These are phyloP conservation scores for Rhodinocichla rosea DNA, from an alignment of 2,113 vertebrate genomes.

Conservation along the genomic window DNA sequence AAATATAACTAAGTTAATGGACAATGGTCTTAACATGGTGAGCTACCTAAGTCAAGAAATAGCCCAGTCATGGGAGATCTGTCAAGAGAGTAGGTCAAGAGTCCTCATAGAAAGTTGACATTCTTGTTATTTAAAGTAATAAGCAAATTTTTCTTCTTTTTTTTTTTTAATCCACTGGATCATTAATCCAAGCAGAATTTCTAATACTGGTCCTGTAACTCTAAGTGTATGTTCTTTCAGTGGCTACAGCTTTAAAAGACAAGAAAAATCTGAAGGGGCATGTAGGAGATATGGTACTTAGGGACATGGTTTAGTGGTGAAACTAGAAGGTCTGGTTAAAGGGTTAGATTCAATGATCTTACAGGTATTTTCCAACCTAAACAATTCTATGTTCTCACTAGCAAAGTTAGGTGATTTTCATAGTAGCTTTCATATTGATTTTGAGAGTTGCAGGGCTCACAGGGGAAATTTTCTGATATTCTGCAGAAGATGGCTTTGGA, in stretches of 20 bases:
- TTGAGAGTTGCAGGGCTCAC: not conserved
- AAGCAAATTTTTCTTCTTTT: not conserved
- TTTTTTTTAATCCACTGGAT: not conserved
- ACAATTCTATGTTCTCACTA: not conserved
- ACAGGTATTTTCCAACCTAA: not conserved
- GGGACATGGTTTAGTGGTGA: not conserved
- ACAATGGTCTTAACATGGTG: not conserved
- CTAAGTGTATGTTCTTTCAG: not conserved
- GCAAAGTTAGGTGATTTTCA: not conserved
- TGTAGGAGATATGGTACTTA: not conserved
- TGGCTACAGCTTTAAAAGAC: not conserved
- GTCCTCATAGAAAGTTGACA: not conserved
- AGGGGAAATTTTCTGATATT: not conserved
- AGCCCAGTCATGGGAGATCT: not conserved
- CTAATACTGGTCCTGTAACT: not conserved
- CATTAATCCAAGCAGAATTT: not conserved
- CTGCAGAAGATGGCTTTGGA: not conserved
- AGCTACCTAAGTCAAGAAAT: not conserved
- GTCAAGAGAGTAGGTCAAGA: not conserved
- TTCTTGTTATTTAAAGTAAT: not conserved
- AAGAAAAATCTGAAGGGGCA: not conserved
- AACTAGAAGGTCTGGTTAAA: not conserved
- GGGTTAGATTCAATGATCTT: not conserved
- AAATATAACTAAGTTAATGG: not conserved
- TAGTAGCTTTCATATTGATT: not conserved